A percentile compares a stretch with the other conserved stretches of the same genome.
phyloP scores from a whole-genome alignment of 2,113 vertebrate species.

The Psittacula cyanocephala region DNA sequence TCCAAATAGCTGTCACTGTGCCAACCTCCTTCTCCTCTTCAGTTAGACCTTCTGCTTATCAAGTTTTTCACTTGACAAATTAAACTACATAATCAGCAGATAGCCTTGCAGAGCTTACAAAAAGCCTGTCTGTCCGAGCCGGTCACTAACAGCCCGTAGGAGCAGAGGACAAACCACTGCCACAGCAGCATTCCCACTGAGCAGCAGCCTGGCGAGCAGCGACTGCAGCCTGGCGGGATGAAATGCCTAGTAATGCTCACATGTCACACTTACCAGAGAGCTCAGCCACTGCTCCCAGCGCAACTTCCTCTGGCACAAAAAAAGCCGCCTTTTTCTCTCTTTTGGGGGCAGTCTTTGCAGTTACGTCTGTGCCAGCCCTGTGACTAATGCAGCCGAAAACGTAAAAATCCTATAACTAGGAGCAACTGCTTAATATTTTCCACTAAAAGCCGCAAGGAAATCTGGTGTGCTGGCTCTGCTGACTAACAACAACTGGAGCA shows the following conservation, averaged over 20 bases:
- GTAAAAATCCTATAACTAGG: slow-evolving; percentile 70
- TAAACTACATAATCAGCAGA: slow-evolving; percentile 24
- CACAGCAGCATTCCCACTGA: slow-evolving; percentile 53
- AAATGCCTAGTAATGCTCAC: slow-evolving; percentile 81
- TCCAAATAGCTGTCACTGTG: slow-evolving; percentile 67
- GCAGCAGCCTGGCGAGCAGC: slow-evolving; percentile 65
- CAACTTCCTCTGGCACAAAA: slow-evolving; percentile 73
- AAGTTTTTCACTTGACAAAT: background rate
- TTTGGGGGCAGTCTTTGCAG: slow-evolving; percentile 59
- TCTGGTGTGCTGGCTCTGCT: slow-evolving; percentile 72
- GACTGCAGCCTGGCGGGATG: slow-evolving; percentile 72
- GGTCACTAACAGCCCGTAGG: background rate
- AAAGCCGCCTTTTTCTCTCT: background rate
- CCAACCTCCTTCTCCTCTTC: slow-evolving; percentile 69
- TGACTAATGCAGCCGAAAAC: slow-evolving; percentile 78
- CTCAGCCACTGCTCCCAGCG: slow-evolving; percentile 68
- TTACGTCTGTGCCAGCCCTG: slow-evolving; percentile 60
- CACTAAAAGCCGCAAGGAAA: slow-evolving; percentile 78
- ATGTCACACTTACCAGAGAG: slow-evolving; percentile 74
- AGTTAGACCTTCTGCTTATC: slow-evolving; percentile 45
- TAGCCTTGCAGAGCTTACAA: background rate
- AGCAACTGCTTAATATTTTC: slow-evolving; percentile 78
- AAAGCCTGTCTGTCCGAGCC: background rate
- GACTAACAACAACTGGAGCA: slow-evolving; percentile 70
- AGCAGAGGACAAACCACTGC: background rate